phyloP scores from a whole-genome alignment of 2,113 vertebrate genomes.

The Bos javanicus region DNA sequence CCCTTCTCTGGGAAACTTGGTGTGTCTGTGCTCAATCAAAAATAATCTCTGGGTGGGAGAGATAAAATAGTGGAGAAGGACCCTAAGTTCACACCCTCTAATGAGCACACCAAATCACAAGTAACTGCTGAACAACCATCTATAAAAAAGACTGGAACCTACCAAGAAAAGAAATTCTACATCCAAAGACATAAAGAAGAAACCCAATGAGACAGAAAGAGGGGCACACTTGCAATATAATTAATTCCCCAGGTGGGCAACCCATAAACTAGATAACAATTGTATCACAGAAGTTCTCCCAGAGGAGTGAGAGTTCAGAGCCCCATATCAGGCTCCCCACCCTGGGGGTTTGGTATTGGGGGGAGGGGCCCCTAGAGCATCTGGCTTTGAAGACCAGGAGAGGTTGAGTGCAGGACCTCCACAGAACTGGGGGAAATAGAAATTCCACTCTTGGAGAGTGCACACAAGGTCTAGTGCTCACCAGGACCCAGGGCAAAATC shows the following conservation, averaged over 20 bases:
- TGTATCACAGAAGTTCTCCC: neutral
- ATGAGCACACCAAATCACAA: neutral
- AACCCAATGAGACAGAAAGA: neutral
- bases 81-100: neutral
- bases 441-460: neutral
- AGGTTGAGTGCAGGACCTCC: neutral
- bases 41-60: neutral
- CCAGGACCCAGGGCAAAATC: neutral
- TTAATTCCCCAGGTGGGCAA: neutral
- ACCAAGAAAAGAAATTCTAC: neutral
- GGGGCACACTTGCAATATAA: neutral
- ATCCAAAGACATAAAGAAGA: neutral
- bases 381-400: neutral
- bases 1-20: neutral
- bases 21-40: neutral
- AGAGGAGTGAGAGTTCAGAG: neutral
- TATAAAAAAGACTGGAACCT: neutral
- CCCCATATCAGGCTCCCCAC: neutral
- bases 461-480: neutral
- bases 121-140: neutral
- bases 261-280: neutral
- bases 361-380: neutral
- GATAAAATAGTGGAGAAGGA: neutral
- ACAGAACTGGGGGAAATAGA: neutral
- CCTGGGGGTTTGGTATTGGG: neutral